A percentile compares a stretch with the other conserved stretches of the same genome.
Evolutionary conservation across 2,113 vertebrate genomes (phyloP).

Genomic region (Percopsis transmontana): DNA sequence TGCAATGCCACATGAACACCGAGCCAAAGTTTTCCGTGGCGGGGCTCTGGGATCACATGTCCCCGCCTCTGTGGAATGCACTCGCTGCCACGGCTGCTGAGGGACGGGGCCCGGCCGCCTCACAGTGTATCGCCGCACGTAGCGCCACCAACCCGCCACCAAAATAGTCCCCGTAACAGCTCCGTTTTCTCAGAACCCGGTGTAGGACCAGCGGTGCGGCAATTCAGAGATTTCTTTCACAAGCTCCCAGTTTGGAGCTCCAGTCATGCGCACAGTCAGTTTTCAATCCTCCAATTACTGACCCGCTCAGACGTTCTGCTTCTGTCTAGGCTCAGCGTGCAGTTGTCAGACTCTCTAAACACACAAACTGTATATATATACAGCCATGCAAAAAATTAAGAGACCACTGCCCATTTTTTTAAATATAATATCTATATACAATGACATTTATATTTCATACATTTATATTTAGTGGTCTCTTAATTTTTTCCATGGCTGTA

Average conservation of each 20-base stretch:
- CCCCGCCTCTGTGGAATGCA: constrained; percentile 53
- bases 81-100: constrained; percentile 42
- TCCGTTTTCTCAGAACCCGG: constrained; percentile 44
- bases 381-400: too few species aligned
- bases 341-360: constrained; percentile 57
- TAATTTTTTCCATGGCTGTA: too few species aligned
- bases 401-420: too few species aligned
- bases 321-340: constrained; percentile 44
- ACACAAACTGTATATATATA: too few species aligned
- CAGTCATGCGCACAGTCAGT: constrained; percentile 45
- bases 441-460: too few species aligned
- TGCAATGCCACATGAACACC: constrained; percentile 55
- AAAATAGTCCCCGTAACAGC: constrained; percentile 55
- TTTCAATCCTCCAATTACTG: constrained; percentile 63
- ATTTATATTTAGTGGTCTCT: too few species aligned
- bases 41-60: constrained; percentile 48
- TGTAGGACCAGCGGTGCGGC: constrained; percentile 15
- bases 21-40: constrained; percentile 53
- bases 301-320: constrained; percentile 46
- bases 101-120: constrained; percentile 20
- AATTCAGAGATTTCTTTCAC: constrained; percentile 42
- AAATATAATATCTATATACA: too few species aligned
- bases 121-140: constrained; percentile 26
- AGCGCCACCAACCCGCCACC: constrained; percentile 25
- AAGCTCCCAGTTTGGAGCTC: constrained; percentile 48